A percentile compares a stretch with the other conserved stretches of the same genome.
phyloP scores from a whole-genome alignment of 2,113 vertebrate species.

The Castor canadensis region DNA sequence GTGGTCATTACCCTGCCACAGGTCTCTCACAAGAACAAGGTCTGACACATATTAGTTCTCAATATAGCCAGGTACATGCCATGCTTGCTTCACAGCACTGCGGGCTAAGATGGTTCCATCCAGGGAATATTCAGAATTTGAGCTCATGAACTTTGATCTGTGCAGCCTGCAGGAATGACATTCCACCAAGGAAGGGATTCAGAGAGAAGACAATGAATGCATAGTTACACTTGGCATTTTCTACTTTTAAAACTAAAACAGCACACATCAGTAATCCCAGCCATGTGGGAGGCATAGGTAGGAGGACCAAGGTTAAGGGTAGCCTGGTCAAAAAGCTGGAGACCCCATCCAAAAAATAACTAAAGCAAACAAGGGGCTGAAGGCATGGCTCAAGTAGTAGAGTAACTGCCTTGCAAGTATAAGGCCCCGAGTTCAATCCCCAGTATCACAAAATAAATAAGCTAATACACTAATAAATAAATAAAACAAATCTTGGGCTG shows the following conservation, averaged over 20 bases:
- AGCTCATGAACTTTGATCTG: neutral
- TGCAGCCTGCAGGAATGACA: neutral
- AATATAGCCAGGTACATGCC: conserved; percentile 46
- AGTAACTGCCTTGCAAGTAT: too few relatives aligned
- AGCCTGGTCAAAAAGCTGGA: too few relatives aligned
- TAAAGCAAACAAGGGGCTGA: too few relatives aligned
- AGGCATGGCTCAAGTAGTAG: too few relatives aligned
- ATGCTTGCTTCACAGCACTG: neutral
- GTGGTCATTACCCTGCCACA: conserved; percentile 46
- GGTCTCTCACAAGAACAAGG: conserved; percentile 75
- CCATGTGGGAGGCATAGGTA: too few relatives aligned
- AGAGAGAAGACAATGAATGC: neutral
- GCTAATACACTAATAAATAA: neutral
- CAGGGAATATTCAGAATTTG: neutral
- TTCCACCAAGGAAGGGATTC: conserved; percentile 17
- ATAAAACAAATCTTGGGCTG: neutral
- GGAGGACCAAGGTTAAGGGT: too few relatives aligned
- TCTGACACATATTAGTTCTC: conserved; percentile 79
- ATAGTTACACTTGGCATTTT: neutral
- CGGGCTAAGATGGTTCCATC: conserved; percentile 11
- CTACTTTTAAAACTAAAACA: neutral
- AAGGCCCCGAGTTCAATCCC: too few relatives aligned
- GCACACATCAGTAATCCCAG: too few relatives aligned
- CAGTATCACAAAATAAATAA: too few relatives aligned
- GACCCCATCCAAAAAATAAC: too few relatives aligned